Evolutionary conservation across 2,888 invertebrate genomes (phyloP).

Genomic region (Meiosimyza platycephala): DNA sequence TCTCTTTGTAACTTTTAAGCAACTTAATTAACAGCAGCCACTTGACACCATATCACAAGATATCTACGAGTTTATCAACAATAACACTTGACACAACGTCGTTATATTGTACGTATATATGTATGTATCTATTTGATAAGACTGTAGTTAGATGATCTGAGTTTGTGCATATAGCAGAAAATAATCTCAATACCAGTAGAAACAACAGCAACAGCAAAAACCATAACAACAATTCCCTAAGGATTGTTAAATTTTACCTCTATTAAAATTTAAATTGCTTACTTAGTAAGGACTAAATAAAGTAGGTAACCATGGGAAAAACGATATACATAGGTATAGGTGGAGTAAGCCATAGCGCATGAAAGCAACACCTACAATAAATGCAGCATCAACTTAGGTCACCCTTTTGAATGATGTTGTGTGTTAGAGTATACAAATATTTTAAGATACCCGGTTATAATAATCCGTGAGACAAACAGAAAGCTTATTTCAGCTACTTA

Average conservation of each 20-base stretch:
- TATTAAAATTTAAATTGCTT: conserved; percentile 50
- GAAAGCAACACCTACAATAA: too few relatives aligned
- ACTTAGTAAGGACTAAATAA: conserved; percentile 39
- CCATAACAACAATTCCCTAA: conserved; percentile 16
- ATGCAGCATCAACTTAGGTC: too few relatives aligned
- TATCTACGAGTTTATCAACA: conserved; percentile 1
- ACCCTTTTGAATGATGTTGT: too few relatives aligned
- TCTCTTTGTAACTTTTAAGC: conserved; percentile 8
- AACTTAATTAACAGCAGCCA: conserved; percentile 32
- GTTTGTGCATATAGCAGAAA: neutral
- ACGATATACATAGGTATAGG: too few relatives aligned
- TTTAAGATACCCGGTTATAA: too few relatives aligned
- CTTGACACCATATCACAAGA: conserved; percentile 29
- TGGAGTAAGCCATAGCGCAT: too few relatives aligned
- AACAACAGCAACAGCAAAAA: conserved; percentile 2
- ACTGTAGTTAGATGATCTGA: neutral
- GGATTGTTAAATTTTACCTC: conserved; percentile 33
- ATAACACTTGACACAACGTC: neutral
- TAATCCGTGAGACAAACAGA: too few relatives aligned
- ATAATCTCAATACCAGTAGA: neutral
- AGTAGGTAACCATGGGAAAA: too few relatives aligned
- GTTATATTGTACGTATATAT: neutral
- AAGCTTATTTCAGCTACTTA: too few relatives aligned
- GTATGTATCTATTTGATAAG: neutral
- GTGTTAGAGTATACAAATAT: too few relatives aligned